Conservation (phyloP, 2,888 invertebrate genomes). For the Gandaritis pyraliata region DNA sequence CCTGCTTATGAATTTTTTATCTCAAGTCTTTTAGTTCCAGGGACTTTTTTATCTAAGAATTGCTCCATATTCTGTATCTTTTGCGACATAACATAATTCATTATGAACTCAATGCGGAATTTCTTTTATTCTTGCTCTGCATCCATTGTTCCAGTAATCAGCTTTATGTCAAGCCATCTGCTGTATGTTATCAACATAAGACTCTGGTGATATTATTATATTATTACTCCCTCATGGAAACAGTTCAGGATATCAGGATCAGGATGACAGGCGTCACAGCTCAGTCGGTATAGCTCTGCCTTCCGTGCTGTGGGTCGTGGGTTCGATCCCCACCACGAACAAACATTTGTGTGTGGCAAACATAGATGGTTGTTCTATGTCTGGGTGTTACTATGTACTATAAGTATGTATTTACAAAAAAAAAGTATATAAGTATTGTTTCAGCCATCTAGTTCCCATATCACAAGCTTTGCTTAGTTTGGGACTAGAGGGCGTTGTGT, state of each 20-base stretch:
- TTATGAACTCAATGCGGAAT: not conserved
- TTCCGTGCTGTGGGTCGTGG: no score
- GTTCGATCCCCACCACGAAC: no score
- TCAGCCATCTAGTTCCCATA: no score
- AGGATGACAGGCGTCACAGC: no score
- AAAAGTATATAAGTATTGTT: no score
- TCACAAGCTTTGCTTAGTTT: no score
- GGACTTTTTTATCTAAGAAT: not conserved
- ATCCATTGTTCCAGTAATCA: constrained; percentile 8
- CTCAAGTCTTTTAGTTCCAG: not conserved
- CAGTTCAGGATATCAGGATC: constrained; percentile 12
- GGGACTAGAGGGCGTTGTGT: no score
- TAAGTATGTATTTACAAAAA: no score
- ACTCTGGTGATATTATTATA: not conserved
- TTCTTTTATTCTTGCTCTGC: constrained; percentile 3
- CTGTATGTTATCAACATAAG: constrained; percentile 4
- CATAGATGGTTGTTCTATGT: no score
- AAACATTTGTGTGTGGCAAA: no score
- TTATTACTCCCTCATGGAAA: constrained; percentile 3
- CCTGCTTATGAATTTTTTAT: not conserved
- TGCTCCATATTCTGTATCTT: not conserved
- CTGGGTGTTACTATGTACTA: no score
- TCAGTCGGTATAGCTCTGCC: no score
- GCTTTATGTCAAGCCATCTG: constrained; percentile 6
- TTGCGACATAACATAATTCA: not conserved